Evolutionary conservation across 2,113 vertebrate genomes (phyloP), one percentile per base, ranked within the genome.

Genomic region (Oryzias celebensis): DNA sequence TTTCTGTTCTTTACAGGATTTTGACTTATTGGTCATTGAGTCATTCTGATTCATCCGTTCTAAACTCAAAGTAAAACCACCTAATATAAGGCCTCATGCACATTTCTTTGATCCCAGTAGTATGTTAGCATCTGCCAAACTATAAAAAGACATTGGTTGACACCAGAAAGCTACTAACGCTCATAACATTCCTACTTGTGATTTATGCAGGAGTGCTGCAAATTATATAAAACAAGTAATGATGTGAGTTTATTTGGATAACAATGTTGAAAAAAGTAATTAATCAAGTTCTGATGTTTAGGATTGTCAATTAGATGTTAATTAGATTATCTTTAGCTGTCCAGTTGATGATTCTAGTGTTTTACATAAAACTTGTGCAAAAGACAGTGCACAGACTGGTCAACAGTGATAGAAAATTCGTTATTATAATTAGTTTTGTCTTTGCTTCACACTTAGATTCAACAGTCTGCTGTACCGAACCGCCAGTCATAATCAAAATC

Each of bases 21-120:
- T 73, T 49, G 56, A 73, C 52, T 62, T 50, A 62, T 73, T 85
- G 82, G 77, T 77, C 65, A 72, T 50, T 72, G 80, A 78, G 63
- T 83, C 77, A 66, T 17, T 43, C 62, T 77, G 76, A 85, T 73
- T 86, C 81, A 87, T 68, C 52, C 62, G 50, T 52, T 69, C 49
- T 46, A 20, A 45, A 28, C 47, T 68, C 68, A 75, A 74, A 78
- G 75, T 62, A 65, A 76, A 81, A 66, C 67, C 10, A 57, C 18
- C 58, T 54, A 67, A 58, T 66, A 52, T 28, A 28, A 41, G 45
- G 43, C 80, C 58, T 70, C 67, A 58, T 70, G 52, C 51, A 52
- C 48, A 23, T 23, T 24, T 16, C 64, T 79, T 84, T 85, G 53
- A 84, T 80, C 65, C 23, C 48, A 26, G 28, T 10, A 20, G 44